Evolutionary conservation across 2,797 vertebrate genomes (phyloP).

Genomic region (Pangasius djambal): DNA sequence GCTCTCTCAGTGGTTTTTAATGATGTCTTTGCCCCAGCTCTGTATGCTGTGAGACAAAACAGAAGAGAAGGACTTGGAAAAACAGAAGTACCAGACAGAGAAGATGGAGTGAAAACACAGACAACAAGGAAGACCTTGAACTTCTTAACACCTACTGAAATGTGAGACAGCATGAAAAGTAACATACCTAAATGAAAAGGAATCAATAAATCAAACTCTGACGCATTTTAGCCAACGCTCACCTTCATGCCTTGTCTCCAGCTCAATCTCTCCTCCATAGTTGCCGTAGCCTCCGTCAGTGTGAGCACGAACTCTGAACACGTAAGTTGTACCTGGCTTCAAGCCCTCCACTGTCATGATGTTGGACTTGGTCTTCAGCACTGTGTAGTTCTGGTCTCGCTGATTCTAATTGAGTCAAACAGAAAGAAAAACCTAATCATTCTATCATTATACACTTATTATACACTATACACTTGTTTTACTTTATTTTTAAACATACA

Average conservation of each 20-base stretch:
- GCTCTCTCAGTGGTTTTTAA: constrained; percentile 23
- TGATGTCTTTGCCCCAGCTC: constrained; percentile 28
- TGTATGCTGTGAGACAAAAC: constrained; percentile 10
- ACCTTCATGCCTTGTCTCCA: constrained; percentile 86
- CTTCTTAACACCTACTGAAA: not conserved
- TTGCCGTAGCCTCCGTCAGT: constrained; percentile 80
- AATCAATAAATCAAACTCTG: not conserved
- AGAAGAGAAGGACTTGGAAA: not conserved
- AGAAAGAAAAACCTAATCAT: too few relatives aligned
- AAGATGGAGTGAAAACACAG: constrained; percentile 6
- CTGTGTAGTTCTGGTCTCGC: constrained; percentile 84
- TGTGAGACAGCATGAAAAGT: not conserved
- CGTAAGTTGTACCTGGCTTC: constrained; percentile 82
- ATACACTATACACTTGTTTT: too few relatives aligned
- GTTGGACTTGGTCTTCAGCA: constrained; percentile 84
- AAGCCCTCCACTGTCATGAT: constrained; percentile 85
- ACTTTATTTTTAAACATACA: not conserved
- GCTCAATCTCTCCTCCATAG: constrained; percentile 83
- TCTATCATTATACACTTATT: not conserved
- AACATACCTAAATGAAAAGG: not conserved
- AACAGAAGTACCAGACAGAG: not conserved
- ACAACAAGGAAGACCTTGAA: not conserved
- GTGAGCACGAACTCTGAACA: constrained; percentile 81
- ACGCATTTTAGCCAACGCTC: not conserved
- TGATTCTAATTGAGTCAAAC: constrained; percentile 73